Evolutionary conservation across 37 sponge, comb jelly and placozoan species (phyloP), one percentile per base, ranked within the genome.

Genomic region (Theonella swinhoei): DNA sequence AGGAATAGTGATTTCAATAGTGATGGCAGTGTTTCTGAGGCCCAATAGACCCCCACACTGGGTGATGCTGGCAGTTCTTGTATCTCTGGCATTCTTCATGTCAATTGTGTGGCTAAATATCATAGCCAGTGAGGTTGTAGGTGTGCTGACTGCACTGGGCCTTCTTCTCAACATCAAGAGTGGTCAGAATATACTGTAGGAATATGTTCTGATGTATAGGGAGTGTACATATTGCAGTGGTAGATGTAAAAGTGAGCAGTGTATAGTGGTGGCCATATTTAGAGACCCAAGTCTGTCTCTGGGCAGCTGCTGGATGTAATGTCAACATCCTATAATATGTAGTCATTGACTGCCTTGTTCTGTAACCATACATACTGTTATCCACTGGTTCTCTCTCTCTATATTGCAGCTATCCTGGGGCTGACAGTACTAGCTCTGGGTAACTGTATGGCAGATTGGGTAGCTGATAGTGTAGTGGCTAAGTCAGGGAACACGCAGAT

Each of bases 391-490:
- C 17, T 66, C 7, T n/a, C n/a, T 66, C 25, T 19, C 19, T 22
- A 19, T 58, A 58, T 22, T 22, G 11, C 81, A 96, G 96, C 89
- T 39, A 93, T 96, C 26, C 81, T 96, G 0, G 96, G 96, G 0
- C 60, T 96, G 35, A 96, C 96, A 28, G 91, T 96, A 40, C 89
- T 96, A 62, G 96, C 96, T 36, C 38, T 92, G 33, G 96, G 96
- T 20, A 96, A 96, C 61, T 96, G 91, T 31, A 88, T 91, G 22
- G 96, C 94, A 34, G 96, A 96, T 63, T 93, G 88, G 91, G 96
- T 96, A 33, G 96, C 96, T 26, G 95, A 96, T 47, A 93, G 89
- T 0, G 89, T 93, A 19, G 94, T 96, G 25, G 87, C 96, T n/a
- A 90, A 89, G 64, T 78, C 91, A 19, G 96, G 95, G 17, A 84